Base-by-base conservation (phyloP, 2,113 vertebrate genomes). In the Hylia prasina region DNA sequence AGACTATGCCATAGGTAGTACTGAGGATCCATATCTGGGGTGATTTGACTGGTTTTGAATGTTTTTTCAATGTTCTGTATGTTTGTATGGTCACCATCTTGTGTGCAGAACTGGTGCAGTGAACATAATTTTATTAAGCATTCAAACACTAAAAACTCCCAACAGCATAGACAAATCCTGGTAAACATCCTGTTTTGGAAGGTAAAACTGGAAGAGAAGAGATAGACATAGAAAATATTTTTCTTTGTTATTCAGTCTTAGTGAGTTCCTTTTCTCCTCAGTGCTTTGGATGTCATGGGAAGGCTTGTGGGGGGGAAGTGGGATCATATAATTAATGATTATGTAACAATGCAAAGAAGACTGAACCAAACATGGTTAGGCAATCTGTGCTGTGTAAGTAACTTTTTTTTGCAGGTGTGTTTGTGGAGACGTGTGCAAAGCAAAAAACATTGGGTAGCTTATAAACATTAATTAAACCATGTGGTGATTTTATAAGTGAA, bases 401-500 rank as follows among this genome's bases (percentile, higher is more conserved):
- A 64, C 37, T 60, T 85, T 27, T 86, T 50, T 25, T 60, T 68
- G 22, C 45, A 69, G 15, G 15, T n/a, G 30, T 60, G 35, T 81
- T 89, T 11, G 30, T 68, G 48, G 54, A 71, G 56, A 60, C 87
- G 33, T 64, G 44, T 76, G 42, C 37, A 69, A 88, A 92, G 33
- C 25, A 65, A 87, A 87, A 23, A 89, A 7, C 53, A 45, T 42
- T 30, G 37, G 42, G 48, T 64, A 61, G 53, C 63, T 76, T 61
- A 45, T 69, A 87, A 96, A 85, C 39, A 47, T 61, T 82, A 78
- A 92, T 87, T 78, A 92, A 92, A 21, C 21, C 37, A n/a, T 61
- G 66, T 35, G 57, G 48, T 63, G 37, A 15, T 30, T 92, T 71
- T 72, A 6, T 54, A 82, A 50, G 40, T 33, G 42, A 81, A 9